A percentile compares a stretch with the other conserved stretches of the same genome.
Conservation (phyloP, 2,888 invertebrate species). For the Lochmaea capreae region DNA sequence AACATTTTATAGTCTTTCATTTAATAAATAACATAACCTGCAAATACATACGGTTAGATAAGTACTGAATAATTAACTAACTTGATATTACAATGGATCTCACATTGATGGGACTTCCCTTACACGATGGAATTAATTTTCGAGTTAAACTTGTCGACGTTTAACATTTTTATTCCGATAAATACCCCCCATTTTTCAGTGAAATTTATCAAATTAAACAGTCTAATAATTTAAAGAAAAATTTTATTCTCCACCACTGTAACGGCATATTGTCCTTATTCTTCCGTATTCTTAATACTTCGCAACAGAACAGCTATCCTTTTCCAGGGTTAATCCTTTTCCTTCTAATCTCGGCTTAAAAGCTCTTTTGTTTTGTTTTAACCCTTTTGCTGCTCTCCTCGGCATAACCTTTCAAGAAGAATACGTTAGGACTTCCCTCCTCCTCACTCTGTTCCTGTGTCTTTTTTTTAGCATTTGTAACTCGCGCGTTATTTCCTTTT, state of each 20-base stretch:
- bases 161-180: no score
- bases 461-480: slow-evolving; percentile 41
- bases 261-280: slow-evolving; percentile 44
- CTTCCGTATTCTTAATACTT: slow-evolving; percentile 51
- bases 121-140: no score
- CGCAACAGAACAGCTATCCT: slow-evolving; percentile 51
- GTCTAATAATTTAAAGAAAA: background rate
- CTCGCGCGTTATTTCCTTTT: slow-evolving; percentile 39
- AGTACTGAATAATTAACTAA: no score
- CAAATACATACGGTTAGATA: no score
- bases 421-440: slow-evolving; percentile 42
- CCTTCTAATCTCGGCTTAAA: slow-evolving; percentile 63
- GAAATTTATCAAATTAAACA: no score
- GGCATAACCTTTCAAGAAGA: slow-evolving; percentile 60
- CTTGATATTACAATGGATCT: no score
- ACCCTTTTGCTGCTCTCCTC: slow-evolving; percentile 61
- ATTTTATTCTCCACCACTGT: slow-evolving; percentile 33
- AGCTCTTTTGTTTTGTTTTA: slow-evolving; percentile 64
- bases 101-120: no score
- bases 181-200: no score
- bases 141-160: no score
- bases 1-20: no score
- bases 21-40: no score
- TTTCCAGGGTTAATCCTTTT: slow-evolving; percentile 56
- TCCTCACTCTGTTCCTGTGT: slow-evolving; percentile 30